Base-by-base conservation (phyloP, 2,113 vertebrate species). In the Nothobranchius kuhntae region DNA sequence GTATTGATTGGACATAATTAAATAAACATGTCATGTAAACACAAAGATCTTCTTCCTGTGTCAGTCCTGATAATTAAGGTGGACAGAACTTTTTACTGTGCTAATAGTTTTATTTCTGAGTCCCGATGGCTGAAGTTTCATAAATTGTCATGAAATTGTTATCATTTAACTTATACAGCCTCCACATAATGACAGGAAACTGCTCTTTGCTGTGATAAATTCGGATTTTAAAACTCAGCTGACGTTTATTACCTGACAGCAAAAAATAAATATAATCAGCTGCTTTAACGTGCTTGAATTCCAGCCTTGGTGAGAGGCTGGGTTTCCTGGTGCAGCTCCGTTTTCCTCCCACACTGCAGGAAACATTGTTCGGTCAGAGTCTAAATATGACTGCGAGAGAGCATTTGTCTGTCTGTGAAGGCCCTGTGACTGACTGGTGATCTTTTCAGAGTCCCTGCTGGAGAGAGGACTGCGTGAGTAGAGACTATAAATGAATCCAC, bases 381-480 rank as follows among this genome's bases (percentile, higher is more conserved):
- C 9, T 75, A 66, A 77, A 60, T 56, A 61, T 67, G 69, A 65
- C 44, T 60, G 54, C 46, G 36, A 72, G 53, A 51, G 54, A 63
- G 56, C 35, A 17, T 71, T 64, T 68, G 67, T 70, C 66, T 78
- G 14, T 72, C 64, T 80, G 75, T 9, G 58, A 73, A 38, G 55
- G 72, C 65, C 67, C 65, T 68, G 73, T 75, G 81, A 72, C 77
- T 83, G 61, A 73, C 66, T 73, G 69, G 50, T 73, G 71, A 75
- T 86, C 78, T 71, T 80, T 68, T 64, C 68, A 48, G 51, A 62
- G 59, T 69, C 63, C 64, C 53, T 13, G 12, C 47, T 68, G 83
- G 69, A 73, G 72, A 72, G 86, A 78, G 64, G 51, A 73, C 68
- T 76, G 76, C 75, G 78, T 85, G 74, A 77, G 69, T 61, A 44